Percentiles rank a stretch among this genome's conserved stretches.
These are phyloP conservation scores for Andricus grossulariae DNA, from an alignment of 1,140 invertebrate species.

Conservation along the genomic window DNA sequence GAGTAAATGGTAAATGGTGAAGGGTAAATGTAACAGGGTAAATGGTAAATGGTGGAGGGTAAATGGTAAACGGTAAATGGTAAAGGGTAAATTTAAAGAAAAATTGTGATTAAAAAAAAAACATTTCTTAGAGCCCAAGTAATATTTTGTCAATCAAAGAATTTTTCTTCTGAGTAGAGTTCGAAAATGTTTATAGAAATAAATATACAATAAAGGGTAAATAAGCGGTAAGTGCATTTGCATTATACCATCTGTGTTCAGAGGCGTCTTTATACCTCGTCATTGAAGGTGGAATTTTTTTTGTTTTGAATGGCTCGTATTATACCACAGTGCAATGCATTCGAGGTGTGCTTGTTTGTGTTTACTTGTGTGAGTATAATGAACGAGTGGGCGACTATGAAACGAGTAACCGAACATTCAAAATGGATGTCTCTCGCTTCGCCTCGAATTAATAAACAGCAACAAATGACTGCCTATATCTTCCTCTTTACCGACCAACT, in stretches of 20 bases:
- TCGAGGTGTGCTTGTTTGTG: constrained; percentile 10
- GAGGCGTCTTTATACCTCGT: constrained; percentile 11
- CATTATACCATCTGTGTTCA: constrained; percentile 11
- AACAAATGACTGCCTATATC: constrained; percentile 72
- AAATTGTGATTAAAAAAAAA: no score
- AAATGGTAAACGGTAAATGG: no score
- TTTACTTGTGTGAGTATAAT: constrained; percentile 49
- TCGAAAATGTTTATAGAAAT: not conserved
- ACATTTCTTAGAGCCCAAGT: no score
- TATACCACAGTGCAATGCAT: constrained; percentile 15
- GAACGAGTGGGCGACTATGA: constrained; percentile 65
- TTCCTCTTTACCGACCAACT: constrained; percentile 60
- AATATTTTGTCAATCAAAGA: no score
- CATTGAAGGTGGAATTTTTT: constrained; percentile 37
- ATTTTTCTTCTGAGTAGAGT: not conserved
- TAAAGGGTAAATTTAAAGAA: no score
- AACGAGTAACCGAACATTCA: constrained; percentile 68
- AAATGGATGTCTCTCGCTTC: constrained; percentile 70
- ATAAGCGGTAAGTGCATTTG: constrained; percentile 1
- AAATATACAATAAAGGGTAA: constrained; percentile 1
- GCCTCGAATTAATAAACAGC: constrained; percentile 74
- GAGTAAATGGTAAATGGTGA: no score
- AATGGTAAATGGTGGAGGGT: no score
- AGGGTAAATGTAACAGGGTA: no score
- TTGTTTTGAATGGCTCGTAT: constrained; percentile 36